phyloP scores from a whole-genome alignment of 1,140 invertebrate species.

The Apis dorsata region DNA sequence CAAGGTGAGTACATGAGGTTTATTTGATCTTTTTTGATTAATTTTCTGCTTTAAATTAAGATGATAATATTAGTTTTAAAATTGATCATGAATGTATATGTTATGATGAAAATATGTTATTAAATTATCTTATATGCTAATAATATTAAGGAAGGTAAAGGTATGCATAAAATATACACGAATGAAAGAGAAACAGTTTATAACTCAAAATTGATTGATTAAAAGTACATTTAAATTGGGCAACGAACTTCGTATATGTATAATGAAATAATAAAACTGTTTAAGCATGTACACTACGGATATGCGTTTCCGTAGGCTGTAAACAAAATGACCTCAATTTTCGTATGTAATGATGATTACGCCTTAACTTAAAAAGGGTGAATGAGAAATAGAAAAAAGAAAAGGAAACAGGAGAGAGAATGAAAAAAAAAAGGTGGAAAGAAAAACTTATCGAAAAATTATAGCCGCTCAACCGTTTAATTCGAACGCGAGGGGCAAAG shows the following conservation, averaged over 20 bases:
- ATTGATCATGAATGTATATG: conserved; percentile 28
- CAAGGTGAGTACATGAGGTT: conserved; percentile 86
- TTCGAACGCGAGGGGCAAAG: conserved; percentile 64
- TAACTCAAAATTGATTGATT: conserved; percentile 76
- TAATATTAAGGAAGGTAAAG: conserved; percentile 19
- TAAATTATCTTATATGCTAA: neutral
- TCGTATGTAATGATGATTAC: conserved; percentile 52
- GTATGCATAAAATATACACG: conserved; percentile 41
- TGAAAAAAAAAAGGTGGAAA: conserved; percentile 32
- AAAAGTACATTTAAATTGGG: conserved; percentile 75
- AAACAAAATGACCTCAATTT: conserved; percentile 56
- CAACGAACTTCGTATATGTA: conserved; percentile 71
- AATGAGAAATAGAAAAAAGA: conserved; percentile 15
- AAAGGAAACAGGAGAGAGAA: conserved; percentile 9
- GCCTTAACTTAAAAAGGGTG: conserved; percentile 42
- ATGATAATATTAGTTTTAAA: conserved; percentile 13
- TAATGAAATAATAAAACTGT: conserved; percentile 72
- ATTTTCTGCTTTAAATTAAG: conserved; percentile 1
- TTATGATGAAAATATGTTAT: neutral
- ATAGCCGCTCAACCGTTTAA: conserved; percentile 65
- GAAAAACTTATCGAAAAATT: conserved; percentile 54
- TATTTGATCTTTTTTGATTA: neutral
- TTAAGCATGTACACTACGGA: conserved; percentile 64
- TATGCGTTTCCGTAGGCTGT: conserved; percentile 45
- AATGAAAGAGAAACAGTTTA: conserved; percentile 73